phyloP scores from a whole-genome alignment of 1,140 invertebrate species.

The Drosophila saltans region DNA sequence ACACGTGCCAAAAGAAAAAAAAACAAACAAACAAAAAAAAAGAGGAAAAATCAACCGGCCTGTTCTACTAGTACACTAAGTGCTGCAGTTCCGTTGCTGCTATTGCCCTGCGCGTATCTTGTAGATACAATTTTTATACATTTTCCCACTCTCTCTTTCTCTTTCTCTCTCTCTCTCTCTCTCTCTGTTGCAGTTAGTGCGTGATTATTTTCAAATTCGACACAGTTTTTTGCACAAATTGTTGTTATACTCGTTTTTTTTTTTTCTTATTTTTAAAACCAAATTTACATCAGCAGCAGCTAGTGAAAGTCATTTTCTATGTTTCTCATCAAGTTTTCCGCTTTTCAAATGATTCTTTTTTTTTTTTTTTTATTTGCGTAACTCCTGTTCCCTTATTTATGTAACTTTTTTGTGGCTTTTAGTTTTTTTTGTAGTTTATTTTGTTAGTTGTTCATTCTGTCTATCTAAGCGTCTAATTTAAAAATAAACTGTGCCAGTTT shows the following conservation, averaged over 20 bases:
- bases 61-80: slow-evolving; percentile 43
- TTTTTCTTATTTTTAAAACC: slow-evolving; percentile 70
- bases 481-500: slow-evolving; percentile 71
- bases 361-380: slow-evolving; percentile 60
- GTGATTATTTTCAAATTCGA: slow-evolving; percentile 82
- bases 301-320: slow-evolving; percentile 71
- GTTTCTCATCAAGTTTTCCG: slow-evolving; percentile 64
- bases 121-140: slow-evolving; percentile 43
- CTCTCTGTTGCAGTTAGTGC: slow-evolving; percentile 62
- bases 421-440: slow-evolving; percentile 23
- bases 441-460: slow-evolving; percentile 49
- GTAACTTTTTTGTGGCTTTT: slow-evolving; percentile 39
- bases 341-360: slow-evolving; percentile 35
- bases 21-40: not conserved
- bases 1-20: slow-evolving; percentile 69
- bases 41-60: slow-evolving; percentile 19
- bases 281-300: slow-evolving; percentile 32
- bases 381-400: slow-evolving; percentile 63
- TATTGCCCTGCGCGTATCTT: slow-evolving; percentile 41
- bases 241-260: slow-evolving; percentile 25
- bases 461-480: slow-evolving; percentile 43
- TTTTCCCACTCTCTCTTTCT: not conserved
- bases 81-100: slow-evolving; percentile 71
- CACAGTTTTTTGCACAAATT: slow-evolving; percentile 77
- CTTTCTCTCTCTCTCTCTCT: slow-evolving; percentile 3